phyloP scores from a whole-genome alignment of 2,113 vertebrate genomes.

The Brachyhypopomus occidentalis region DNA sequence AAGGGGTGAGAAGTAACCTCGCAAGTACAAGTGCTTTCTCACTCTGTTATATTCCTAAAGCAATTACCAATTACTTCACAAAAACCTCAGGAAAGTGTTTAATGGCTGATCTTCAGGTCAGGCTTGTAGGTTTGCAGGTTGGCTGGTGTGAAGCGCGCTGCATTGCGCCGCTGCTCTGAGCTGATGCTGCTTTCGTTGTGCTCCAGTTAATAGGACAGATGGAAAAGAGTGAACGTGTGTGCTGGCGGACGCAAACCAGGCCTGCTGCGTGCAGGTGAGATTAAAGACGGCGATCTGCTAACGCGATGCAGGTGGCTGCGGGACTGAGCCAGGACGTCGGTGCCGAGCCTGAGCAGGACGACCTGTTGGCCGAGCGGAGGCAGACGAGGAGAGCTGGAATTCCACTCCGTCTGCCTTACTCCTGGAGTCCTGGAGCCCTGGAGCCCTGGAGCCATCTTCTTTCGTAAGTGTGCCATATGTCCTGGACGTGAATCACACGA shows the following conservation, averaged over 20 bases:
- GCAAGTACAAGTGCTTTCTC: too few species aligned
- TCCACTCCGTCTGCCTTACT: slow-evolving; percentile 46
- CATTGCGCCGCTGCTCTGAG: not conserved
- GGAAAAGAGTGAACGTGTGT: slow-evolving; percentile 40
- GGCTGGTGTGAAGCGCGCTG: too few species aligned
- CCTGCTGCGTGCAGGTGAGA: slow-evolving; percentile 34
- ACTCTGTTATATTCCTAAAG: too few species aligned
- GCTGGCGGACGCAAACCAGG: slow-evolving; percentile 41
- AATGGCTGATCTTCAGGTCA: not conserved
- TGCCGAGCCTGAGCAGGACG: slow-evolving; percentile 46
- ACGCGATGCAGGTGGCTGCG: slow-evolving; percentile 50
- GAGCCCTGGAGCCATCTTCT: slow-evolving; percentile 22
- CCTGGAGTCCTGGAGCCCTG: slow-evolving; percentile 33
- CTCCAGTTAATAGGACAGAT: slow-evolving; percentile 33
- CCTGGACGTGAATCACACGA: slow-evolving; percentile 11
- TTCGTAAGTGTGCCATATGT: slow-evolving; percentile 40
- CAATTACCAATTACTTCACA: not conserved
- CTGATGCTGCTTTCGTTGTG: not conserved
- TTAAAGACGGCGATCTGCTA: slow-evolving; percentile 45
- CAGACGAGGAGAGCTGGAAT: slow-evolving; percentile 32
- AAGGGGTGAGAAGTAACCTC: too few species aligned
- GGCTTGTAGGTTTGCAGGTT: not conserved
- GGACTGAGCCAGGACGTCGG: slow-evolving; percentile 38
- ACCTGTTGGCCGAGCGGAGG: slow-evolving; percentile 45
- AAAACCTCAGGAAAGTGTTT: not conserved